Percentiles rank a stretch among this genome's conserved stretches.
These are phyloP conservation scores for Drusus annulatus DNA, from an alignment of 1,140 invertebrate species.

Conservation along the genomic window DNA sequence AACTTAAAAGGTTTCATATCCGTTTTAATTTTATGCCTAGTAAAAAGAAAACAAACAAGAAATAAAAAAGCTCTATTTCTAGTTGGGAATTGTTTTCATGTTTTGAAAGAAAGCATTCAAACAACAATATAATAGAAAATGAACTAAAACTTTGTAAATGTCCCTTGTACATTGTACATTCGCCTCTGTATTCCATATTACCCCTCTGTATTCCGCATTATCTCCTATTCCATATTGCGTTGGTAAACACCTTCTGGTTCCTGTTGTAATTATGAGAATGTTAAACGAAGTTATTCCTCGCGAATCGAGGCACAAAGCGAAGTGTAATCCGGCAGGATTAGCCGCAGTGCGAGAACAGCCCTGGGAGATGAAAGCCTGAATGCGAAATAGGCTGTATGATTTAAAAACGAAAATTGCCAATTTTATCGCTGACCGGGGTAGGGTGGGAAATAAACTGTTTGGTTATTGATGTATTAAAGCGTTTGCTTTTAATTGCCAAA, in stretches of 20 bases:
- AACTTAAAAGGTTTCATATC: too few species aligned
- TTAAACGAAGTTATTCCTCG: conserved; percentile 13
- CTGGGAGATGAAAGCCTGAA: not conserved
- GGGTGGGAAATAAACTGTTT: not conserved
- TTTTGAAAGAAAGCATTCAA: not conserved
- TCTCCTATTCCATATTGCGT: too few species aligned
- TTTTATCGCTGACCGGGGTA: not conserved
- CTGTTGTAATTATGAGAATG: conserved; percentile 12
- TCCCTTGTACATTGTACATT: too few species aligned
- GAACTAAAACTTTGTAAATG: too few species aligned
- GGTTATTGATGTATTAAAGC: not conserved
- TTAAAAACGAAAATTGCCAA: conserved; percentile 18
- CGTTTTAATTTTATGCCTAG: too few species aligned
- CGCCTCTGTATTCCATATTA: too few species aligned
- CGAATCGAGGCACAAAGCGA: conserved; percentile 9
- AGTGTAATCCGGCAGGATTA: conserved; percentile 18
- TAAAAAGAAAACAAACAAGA: too few species aligned
- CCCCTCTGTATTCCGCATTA: too few species aligned
- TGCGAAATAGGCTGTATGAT: conserved; percentile 1
- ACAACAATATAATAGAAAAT: not conserved
- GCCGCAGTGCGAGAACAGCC: not conserved
- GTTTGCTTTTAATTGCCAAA: too few species aligned
- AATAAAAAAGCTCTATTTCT: too few species aligned
- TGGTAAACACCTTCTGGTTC: too few species aligned
- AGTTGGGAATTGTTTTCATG: too few species aligned